Conservation (phyloP, 2,888 invertebrate genomes). For the Cenopis cana region DNA sequence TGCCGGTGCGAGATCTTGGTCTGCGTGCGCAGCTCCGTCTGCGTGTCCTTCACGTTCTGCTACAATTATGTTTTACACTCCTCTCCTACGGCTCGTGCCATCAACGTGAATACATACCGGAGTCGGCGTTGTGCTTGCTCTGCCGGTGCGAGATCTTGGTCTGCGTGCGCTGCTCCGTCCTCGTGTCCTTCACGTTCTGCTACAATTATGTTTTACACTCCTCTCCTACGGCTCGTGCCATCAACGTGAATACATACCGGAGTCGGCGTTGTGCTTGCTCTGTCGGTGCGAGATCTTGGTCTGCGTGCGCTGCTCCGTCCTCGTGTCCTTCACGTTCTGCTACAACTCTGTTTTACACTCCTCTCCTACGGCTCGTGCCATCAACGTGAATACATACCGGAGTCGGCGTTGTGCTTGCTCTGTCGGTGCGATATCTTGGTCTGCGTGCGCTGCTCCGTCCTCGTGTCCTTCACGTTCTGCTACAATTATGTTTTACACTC, state of each 20-base stretch:
- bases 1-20: constrained; percentile 72
- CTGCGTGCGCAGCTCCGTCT: constrained; percentile 92
- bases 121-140: constrained; percentile 72
- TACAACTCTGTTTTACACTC: no score
- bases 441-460: constrained; percentile 92
- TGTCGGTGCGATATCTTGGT: constrained; percentile 72
- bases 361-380: no score
- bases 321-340: constrained; percentile 98
- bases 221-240: no score
- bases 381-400: constrained; percentile 56
- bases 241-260: constrained; percentile 56
- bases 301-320: constrained; percentile 92
- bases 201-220: no score
- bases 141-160: constrained; percentile 72
- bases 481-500: no score
- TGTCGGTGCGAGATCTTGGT: constrained; percentile 72
- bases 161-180: constrained; percentile 92
- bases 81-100: no score
- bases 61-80: no score
- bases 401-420: constrained; percentile 72
- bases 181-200: constrained; percentile 95
- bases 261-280: constrained; percentile 72
- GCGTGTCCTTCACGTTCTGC: constrained; percentile 95
- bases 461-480: constrained; percentile 95
- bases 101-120: constrained; percentile 56